Evolutionary conservation across 2,797 vertebrate genomes (phyloP).

Genomic region (Sebastolobus alascanus): DNA sequence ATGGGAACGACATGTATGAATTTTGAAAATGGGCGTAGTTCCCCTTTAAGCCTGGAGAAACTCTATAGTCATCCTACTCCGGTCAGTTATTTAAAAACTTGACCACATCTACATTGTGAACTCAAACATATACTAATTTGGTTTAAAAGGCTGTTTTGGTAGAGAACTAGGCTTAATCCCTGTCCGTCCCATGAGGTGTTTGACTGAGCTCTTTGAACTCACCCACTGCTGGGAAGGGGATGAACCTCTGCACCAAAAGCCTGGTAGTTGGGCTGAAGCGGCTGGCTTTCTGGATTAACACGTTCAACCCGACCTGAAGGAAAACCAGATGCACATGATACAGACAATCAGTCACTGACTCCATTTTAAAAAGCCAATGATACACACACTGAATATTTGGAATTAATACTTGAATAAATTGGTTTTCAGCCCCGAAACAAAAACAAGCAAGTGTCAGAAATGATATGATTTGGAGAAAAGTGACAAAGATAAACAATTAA

Average conservation of each 20-base stretch:
- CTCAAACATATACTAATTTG: background rate
- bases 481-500: background rate
- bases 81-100: background rate
- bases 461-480: background rate
- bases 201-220: constrained; percentile 46
- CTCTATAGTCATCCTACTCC: background rate
- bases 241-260: constrained; percentile 93
- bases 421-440: background rate
- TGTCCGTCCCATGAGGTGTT: background rate
- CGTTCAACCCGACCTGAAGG: constrained; percentile 91
- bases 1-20: too few species aligned
- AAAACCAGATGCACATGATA: background rate
- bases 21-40: too few species aligned
- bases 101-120: background rate
- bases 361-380: background rate
- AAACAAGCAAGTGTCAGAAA: background rate
- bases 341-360: background rate
- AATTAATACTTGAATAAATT: background rate
- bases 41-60: background rate
- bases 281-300: constrained; percentile 90
- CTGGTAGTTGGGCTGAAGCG: constrained; percentile 89
- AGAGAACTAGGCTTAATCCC: background rate
- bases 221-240: constrained; percentile 96
- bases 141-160: background rate
- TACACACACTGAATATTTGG: background rate